phyloP scores from a whole-genome alignment of 2,113 vertebrate species.

The Bostrychus sinensis region DNA sequence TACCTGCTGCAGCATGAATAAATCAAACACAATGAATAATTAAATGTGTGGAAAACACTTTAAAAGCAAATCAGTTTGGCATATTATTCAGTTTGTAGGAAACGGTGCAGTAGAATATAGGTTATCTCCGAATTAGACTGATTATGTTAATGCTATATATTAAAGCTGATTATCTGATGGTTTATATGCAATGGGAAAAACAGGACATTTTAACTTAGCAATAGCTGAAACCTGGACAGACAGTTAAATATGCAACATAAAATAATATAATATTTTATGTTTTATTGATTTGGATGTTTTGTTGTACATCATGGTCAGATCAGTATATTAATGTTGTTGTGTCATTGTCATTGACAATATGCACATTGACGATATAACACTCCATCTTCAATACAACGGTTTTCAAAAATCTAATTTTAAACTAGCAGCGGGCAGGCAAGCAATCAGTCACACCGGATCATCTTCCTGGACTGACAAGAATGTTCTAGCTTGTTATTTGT shows the following conservation, averaged over 20 bases:
- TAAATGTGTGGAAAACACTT: conserved; percentile 30
- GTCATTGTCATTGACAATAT: too few relatives aligned
- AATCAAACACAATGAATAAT: conserved; percentile 47
- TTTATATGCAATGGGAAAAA: background rate
- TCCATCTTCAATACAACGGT: too few relatives aligned
- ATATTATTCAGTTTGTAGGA: conserved; percentile 15
- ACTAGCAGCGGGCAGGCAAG: too few relatives aligned
- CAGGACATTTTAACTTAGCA: too few relatives aligned
- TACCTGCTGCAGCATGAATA: conserved; percentile 39
- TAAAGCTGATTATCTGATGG: background rate
- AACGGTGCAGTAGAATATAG: conserved; percentile 1
- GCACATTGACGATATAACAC: too few relatives aligned
- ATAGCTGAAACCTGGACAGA: too few relatives aligned
- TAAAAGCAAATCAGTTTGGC: conserved; percentile 22
- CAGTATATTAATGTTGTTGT: too few relatives aligned
- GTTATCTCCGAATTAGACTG: background rate
- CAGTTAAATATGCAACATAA: too few relatives aligned
- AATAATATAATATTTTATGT: too few relatives aligned
- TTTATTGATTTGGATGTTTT: background rate
- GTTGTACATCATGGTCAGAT: too few relatives aligned
- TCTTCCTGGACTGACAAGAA: background rate
- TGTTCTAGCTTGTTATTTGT: conserved; percentile 3
- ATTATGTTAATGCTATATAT: background rate
- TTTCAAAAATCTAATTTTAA: too few relatives aligned
- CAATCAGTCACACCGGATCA: too few relatives aligned